Evolutionary conservation across 2,888 invertebrate species (phyloP).

Genomic region (Eubasilissa splendida): DNA sequence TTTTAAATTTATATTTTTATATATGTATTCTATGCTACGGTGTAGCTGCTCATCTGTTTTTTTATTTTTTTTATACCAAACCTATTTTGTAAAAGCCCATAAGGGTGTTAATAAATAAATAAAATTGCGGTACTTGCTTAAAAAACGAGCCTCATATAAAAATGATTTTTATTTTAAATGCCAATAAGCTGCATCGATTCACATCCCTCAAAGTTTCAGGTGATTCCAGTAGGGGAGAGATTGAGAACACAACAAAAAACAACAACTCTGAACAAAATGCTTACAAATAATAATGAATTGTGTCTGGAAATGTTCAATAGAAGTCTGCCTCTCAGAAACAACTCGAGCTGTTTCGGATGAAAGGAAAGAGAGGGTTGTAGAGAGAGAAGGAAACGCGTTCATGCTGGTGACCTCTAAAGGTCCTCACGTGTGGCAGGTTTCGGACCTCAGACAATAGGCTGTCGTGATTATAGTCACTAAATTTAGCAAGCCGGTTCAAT

Average conservation of each 20-base stretch:
- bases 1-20: no score
- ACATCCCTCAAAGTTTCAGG: slow-evolving; percentile 23
- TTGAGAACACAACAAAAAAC: slow-evolving; percentile 30
- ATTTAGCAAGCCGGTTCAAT: no score
- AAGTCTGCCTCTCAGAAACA: slow-evolving; percentile 44
- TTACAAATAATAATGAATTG: slow-evolving; percentile 49
- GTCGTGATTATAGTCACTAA: no score
- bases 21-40: no score
- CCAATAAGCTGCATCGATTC: no score
- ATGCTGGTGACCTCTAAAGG: slow-evolving; percentile 48
- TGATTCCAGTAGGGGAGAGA: slow-evolving; percentile 27
- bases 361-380: slow-evolving; percentile 20
- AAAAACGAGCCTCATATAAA: no score
- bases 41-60: no score
- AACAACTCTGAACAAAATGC: slow-evolving; percentile 41
- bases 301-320: slow-evolving; percentile 52
- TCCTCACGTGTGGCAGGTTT: slow-evolving; percentile 28
- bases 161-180: no score
- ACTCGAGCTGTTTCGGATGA: slow-evolving; percentile 30
- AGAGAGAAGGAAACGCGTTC: slow-evolving; percentile 21
- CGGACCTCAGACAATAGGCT: background rate
- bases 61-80: no score
- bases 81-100: no score
- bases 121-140: no score
- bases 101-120: no score